A percentile compares a stretch with the other conserved stretches of the same genome.
Evolutionary conservation across 2,797 vertebrate species (phyloP).

Genomic region (Sardinella longiceps): DNA sequence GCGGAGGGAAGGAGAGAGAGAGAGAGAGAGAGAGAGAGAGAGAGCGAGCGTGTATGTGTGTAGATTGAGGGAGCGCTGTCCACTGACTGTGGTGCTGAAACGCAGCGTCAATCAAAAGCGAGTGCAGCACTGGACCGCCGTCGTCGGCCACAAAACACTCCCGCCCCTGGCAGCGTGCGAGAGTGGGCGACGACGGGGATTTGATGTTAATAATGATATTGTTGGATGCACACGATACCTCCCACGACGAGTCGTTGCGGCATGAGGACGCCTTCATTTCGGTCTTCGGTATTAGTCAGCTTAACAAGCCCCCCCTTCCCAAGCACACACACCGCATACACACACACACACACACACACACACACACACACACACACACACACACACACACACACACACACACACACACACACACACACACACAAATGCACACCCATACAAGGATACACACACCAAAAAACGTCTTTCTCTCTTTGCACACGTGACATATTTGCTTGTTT

Average conservation of each 20-base stretch:
- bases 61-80: conserved; percentile 62
- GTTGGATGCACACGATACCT: conserved; percentile 11
- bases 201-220: conserved; percentile 14
- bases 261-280: neutral
- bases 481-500: conserved; percentile 48
- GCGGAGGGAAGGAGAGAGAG: conserved; percentile 17
- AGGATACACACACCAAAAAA: too few species aligned
- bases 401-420: too few species aligned
- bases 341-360: neutral
- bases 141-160: conserved; percentile 25
- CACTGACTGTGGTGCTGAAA: conserved; percentile 72
- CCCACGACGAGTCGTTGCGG: neutral
- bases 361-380: neutral
- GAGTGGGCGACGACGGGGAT: conserved; percentile 5
- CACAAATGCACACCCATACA: neutral
- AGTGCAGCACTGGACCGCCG: conserved; percentile 66
- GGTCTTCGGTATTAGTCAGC: neutral
- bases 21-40: conserved; percentile 32
- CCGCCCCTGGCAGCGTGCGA: neutral
- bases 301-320: conserved; percentile 35
- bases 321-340: too few species aligned
- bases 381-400: conserved; percentile 2
- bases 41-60: neutral
- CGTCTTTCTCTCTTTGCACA: neutral
- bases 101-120: conserved; percentile 64